phyloP scores from a whole-genome alignment of 2,113 vertebrate species.

The Loxodonta africana region DNA sequence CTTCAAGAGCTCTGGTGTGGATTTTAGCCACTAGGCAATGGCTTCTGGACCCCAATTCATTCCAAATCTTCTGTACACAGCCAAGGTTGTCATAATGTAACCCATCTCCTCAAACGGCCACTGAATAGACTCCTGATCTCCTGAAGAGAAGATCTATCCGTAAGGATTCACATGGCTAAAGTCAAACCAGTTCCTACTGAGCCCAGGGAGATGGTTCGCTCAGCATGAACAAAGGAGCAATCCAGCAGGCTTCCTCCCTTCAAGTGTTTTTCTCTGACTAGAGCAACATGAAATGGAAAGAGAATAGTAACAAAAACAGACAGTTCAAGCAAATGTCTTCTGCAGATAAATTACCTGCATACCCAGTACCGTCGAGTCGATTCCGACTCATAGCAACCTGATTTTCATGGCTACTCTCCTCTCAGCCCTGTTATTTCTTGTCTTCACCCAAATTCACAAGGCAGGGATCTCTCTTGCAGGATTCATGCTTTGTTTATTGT shows the following conservation, averaged over 20 bases:
- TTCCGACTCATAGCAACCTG: background rate
- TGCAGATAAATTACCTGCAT: conserved; percentile 71
- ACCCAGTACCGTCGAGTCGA: background rate
- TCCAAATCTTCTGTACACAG: background rate
- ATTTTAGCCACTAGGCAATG: conserved; percentile 19
- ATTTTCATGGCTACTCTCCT: conserved; percentile 43
- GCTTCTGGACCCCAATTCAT: background rate
- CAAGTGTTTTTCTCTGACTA: conserved; percentile 72
- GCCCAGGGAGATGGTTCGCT: conserved; percentile 66
- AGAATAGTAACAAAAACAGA: conserved; percentile 71
- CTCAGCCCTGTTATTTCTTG: conserved; percentile 28
- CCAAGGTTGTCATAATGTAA: background rate
- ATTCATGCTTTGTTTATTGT: conserved; percentile 64
- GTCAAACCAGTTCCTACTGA: conserved; percentile 55
- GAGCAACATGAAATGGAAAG: conserved; percentile 74
- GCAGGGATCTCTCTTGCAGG: background rate
- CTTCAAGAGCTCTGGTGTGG: background rate
- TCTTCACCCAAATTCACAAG: conserved; percentile 19
- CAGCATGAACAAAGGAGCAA: conserved; percentile 64
- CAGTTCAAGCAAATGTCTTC: conserved; percentile 62
- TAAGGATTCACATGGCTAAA: conserved; percentile 45
- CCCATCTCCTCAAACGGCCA: background rate
- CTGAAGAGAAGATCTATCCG: conserved; percentile 46
- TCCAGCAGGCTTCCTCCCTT: conserved; percentile 62
- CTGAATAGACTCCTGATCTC: background rate